Conservation (phyloP, 2,888 invertebrate species). For the Glyphotaelius pellucidus region DNA sequence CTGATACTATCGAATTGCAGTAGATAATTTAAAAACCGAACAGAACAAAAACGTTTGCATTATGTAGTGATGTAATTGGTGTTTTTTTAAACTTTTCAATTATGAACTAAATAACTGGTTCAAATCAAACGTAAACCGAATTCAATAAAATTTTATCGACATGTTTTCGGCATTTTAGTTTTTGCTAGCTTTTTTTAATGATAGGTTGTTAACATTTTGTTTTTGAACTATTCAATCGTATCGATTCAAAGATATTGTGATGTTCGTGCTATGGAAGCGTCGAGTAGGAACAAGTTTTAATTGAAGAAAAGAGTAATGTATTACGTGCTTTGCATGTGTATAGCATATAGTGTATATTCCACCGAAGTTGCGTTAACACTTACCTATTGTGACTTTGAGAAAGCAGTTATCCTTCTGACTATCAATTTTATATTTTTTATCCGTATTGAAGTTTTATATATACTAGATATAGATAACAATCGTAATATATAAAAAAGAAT, state of each 20-base stretch:
- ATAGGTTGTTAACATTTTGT: background rate
- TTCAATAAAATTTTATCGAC: background rate
- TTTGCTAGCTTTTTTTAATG: background rate
- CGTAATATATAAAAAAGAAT: too few relatives aligned
- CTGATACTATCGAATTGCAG: too few relatives aligned
- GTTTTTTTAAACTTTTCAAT: too few relatives aligned
- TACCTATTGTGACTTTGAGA: background rate
- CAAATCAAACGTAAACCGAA: too few relatives aligned
- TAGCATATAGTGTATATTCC: background rate
- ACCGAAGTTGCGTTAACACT: background rate
- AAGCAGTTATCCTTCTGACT: background rate
- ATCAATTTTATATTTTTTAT: background rate
- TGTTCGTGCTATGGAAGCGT: background rate
- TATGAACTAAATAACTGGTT: too few relatives aligned
- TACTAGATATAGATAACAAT: background rate
- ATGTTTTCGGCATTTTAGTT: background rate
- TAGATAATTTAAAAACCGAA: too few relatives aligned
- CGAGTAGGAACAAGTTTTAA: background rate
- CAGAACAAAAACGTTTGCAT: too few relatives aligned
- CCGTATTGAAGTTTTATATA: background rate
- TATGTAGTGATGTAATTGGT: too few relatives aligned
- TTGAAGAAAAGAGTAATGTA: background rate
- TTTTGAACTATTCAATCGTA: background rate
- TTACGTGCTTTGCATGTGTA: background rate
- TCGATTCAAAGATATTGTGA: background rate